Evolutionary conservation across 2,797 vertebrate species (phyloP).

Genomic region (Cynopterus sphinx): DNA sequence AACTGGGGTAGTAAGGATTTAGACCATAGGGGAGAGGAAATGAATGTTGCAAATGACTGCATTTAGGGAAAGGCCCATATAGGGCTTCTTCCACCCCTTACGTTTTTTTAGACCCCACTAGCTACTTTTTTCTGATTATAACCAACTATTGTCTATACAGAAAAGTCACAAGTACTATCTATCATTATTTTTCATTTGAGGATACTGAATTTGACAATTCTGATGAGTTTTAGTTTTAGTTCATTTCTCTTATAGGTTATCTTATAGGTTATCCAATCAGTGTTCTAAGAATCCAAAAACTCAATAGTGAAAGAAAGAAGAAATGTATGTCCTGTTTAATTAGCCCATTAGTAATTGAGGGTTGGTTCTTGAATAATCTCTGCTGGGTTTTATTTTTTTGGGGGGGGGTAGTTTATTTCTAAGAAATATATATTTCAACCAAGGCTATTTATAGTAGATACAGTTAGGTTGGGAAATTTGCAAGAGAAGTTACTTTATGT

Average conservation of each 20-base stretch:
- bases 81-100: neutral
- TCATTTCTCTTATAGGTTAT: neutral
- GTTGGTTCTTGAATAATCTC: neutral
- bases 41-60: neutral
- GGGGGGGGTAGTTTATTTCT: neutral
- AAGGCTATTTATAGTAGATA: neutral
- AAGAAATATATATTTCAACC: neutral
- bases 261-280: conserved; percentile 4
- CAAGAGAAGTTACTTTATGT: neutral
- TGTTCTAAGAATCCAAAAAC: neutral
- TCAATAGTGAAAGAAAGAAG: neutral
- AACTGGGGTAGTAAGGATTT: conserved; percentile 39
- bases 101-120: neutral
- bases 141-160: neutral
- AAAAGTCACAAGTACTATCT: neutral
- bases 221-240: conserved; percentile 28
- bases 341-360: neutral
- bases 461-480: neutral
- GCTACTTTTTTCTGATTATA: conserved; percentile 1
- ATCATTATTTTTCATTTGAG: conserved; percentile 24
- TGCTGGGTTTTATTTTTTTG: neutral
- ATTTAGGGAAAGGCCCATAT: neutral
- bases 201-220: neutral
- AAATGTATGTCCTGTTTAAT: conserved; percentile 2
- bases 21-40: neutral